Conservation (phyloP, 2,113 vertebrate genomes). For the Gyps fulvus region DNA sequence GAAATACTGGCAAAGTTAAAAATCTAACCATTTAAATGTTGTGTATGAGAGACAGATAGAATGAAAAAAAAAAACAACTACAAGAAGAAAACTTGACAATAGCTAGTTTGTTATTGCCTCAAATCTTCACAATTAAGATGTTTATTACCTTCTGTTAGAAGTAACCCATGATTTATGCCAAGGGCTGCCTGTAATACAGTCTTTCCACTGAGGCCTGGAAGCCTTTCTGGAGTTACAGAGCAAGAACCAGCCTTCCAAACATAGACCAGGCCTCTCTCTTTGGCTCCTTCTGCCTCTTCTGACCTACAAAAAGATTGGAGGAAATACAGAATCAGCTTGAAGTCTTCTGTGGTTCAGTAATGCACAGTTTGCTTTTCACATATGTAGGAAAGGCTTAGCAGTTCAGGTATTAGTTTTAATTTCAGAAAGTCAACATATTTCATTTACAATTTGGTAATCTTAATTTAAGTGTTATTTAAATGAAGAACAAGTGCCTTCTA, state of each 20-base stretch:
- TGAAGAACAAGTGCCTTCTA: not conserved
- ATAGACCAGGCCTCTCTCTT: constrained; percentile 87
- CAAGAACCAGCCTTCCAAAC: constrained; percentile 89
- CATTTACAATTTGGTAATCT: not conserved
- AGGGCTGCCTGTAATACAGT: constrained; percentile 89
- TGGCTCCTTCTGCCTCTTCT: constrained; percentile 78
- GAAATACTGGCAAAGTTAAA: not conserved
- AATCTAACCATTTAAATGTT: not conserved
- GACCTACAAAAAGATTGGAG: constrained; percentile 70
- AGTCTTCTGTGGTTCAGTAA: not conserved
- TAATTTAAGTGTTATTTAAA: not conserved
- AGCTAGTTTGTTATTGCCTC: not conserved
- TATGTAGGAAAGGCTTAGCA: not conserved
- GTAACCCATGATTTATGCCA: constrained; percentile 84
- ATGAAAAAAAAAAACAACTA: not conserved
- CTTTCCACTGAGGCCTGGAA: constrained; percentile 80
- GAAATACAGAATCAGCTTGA: not conserved
- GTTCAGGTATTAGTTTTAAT: not conserved
- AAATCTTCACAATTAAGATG: not conserved
- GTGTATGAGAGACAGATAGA: not conserved
- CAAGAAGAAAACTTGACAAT: not conserved
- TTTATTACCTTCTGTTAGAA: constrained; percentile 87
- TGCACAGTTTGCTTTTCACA: not conserved
- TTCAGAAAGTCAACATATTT: not conserved
- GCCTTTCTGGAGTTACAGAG: constrained; percentile 81